Base-by-base conservation (phyloP, 2,888 invertebrate species). In the Acrobasis suavella region DNA sequence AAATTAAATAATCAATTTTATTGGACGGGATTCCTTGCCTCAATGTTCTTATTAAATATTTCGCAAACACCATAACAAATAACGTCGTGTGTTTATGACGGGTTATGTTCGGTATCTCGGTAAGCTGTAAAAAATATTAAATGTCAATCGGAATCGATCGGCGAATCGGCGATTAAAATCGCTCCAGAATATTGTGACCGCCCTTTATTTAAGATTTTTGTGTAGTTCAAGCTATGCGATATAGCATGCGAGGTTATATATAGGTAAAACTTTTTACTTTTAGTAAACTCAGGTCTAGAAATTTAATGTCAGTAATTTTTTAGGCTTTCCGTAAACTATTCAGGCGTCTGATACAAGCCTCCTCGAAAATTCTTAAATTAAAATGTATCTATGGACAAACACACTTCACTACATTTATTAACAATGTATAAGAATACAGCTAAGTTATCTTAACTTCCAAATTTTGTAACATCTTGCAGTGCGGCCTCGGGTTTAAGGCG, bases 81-180 rank as follows among this genome's bases (percentile, higher is more conserved):
- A 15, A 55, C 16, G 17, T 56, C 16, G 56, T 42, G 42, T 56
- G 42, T 56, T 56, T 46, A 56, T 46, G 56, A 42, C 17, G 22
- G 22, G 55, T 39, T 55, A 39, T 39, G 55, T 17, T 42, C 46
- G 14, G 14, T 46, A 39, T 42, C 46, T 51, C 62, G 60, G 67
- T 71, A 73, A 75, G 75, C 74, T 77, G 73, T 73, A 76, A 73
- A 77, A 69, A 78, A 73, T 73, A 71, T 73, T 72, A 72, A 75
- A 77, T 75, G 74, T 78, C 78, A 78, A 76, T 75, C 75, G 70
- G 71, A 72, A 74, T 74, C 71, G 75, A 75, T 75, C 73, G 74
- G 73, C 69, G 76, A 73, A 73, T 77, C 71, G 67, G 73, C 73
- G 82, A 81, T 75, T 80, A 77, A 81, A 74, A 77, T 78, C 78